Conservation (phyloP, 2,113 vertebrate genomes). For the Pantherophis guttatus region DNA sequence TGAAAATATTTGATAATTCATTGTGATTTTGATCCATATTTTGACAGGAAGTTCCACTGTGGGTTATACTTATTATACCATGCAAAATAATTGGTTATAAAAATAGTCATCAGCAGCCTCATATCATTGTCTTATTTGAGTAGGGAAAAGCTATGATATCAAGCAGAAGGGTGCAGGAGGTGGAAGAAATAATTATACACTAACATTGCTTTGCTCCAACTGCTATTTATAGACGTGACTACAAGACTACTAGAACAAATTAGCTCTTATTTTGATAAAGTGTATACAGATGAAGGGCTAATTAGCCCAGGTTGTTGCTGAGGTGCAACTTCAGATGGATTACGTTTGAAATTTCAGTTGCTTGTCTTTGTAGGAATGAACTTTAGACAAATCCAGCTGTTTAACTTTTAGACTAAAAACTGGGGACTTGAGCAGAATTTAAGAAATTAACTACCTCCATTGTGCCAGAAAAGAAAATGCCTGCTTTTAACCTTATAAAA, state of each 20-base stretch:
- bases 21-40: not conserved
- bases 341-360: not conserved
- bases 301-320: not conserved
- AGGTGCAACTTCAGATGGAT: not conserved
- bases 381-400: not conserved
- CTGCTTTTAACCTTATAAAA: not conserved
- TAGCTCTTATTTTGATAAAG: not conserved
- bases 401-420: not conserved
- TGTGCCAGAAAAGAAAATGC: not conserved
- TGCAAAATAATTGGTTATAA: not conserved
- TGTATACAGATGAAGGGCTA: not conserved
- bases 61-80: not conserved
- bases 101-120: not conserved
- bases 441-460: not conserved
- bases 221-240: not conserved
- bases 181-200: not conserved
- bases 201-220: not conserved
- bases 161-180: not conserved
- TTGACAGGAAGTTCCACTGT: not conserved
- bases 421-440: not conserved
- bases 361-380: not conserved
- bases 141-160: not conserved
- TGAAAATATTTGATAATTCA: not conserved
- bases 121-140: not conserved
- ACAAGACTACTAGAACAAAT: conserved; percentile 1